Evolutionary conservation across 2,888 invertebrate genomes (phyloP).

Genomic region (Cephus spinipes): DNA sequence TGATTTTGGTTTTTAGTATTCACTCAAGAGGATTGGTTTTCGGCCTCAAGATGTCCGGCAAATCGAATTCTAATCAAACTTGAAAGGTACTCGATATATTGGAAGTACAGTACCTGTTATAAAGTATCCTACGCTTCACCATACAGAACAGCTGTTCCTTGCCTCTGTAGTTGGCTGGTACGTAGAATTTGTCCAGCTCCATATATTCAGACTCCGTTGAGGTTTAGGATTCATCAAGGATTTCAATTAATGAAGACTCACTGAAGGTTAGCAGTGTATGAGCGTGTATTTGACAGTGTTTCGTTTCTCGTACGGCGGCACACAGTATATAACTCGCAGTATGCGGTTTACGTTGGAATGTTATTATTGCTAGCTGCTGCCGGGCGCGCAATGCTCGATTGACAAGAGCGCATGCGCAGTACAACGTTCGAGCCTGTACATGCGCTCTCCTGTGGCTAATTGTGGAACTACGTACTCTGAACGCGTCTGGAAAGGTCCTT

Average conservation of each 20-base stretch:
- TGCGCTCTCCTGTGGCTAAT: background rate
- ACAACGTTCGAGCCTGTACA: background rate
- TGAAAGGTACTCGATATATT: slow-evolving; percentile 10
- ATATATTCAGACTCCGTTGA: background rate
- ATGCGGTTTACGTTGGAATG: slow-evolving; percentile 59
- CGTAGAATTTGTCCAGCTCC: background rate
- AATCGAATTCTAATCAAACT: slow-evolving; percentile 7
- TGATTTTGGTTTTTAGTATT: slow-evolving; percentile 39
- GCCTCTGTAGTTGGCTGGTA: background rate
- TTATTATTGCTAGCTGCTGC: slow-evolving; percentile 62
- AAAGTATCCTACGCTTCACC: background rate
- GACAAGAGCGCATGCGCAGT: slow-evolving; percentile 1
- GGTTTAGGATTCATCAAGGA: background rate
- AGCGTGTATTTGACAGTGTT: slow-evolving; percentile 66
- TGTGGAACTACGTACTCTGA: background rate
- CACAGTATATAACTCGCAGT: slow-evolving; percentile 60
- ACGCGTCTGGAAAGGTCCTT: background rate
- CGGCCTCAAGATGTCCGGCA: slow-evolving; percentile 28
- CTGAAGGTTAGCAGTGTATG: slow-evolving; percentile 58
- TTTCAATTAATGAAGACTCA: background rate
- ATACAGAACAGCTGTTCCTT: background rate
- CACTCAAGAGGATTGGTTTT: slow-evolving; percentile 22
- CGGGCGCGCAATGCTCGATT: slow-evolving; percentile 51
- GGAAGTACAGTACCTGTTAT: background rate
- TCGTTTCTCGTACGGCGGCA: slow-evolving; percentile 55